Conservation (phyloP, 2,113 vertebrate genomes). For the Nibea coibor region DNA sequence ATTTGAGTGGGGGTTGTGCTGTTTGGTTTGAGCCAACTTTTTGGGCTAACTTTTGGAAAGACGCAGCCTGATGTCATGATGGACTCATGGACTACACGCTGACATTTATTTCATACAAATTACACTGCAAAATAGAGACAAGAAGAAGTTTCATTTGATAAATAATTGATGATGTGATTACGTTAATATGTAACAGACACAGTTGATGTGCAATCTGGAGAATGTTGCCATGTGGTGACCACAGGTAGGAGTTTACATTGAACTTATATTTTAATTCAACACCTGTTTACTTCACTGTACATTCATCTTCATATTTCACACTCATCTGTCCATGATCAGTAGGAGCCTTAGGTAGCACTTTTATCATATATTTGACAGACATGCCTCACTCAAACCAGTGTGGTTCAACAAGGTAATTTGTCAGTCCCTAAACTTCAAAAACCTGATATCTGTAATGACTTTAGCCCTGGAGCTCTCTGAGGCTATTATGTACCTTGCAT, state of each 20-base stretch:
- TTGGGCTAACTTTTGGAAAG: no score
- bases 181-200: no score
- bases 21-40: no score
- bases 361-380: slow-evolving; percentile 72
- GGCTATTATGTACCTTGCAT: slow-evolving; percentile 60
- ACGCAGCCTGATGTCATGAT: no score
- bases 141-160: no score
- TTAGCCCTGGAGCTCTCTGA: slow-evolving; percentile 66
- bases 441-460: slow-evolving; percentile 74
- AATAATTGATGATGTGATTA: no score
- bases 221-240: background rate
- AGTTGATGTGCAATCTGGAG: no score
- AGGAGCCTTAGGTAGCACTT: slow-evolving; percentile 58
- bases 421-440: slow-evolving; percentile 76
- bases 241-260: background rate
- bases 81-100: no score
- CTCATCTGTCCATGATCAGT: slow-evolving; percentile 43
- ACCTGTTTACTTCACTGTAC: background rate
- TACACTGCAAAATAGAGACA: no score
- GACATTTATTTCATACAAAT: no score
- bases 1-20: no score
- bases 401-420: slow-evolving; percentile 79
- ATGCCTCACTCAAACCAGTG: slow-evolving; percentile 72
- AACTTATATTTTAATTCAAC: background rate
- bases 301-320: slow-evolving; percentile 39